Evolutionary conservation across 2,888 invertebrate genomes (phyloP).

Genomic region (Ernsta delagoae): DNA sequence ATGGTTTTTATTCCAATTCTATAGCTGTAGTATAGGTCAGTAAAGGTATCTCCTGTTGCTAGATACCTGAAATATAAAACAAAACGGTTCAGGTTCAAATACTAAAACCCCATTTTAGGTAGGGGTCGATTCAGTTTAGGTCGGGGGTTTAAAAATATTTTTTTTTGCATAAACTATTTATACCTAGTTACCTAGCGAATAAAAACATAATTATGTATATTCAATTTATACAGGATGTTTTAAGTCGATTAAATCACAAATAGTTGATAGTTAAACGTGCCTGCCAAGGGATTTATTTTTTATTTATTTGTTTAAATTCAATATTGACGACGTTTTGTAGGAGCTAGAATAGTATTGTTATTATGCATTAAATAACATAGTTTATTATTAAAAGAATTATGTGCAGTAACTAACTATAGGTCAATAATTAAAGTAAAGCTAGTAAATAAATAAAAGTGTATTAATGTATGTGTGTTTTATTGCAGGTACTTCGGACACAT

Average conservation of each 20-base stretch:
- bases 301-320: constrained; percentile 4
- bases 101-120: constrained; percentile 43
- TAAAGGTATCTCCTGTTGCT: constrained; percentile 46
- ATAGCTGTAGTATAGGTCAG: constrained; percentile 46
- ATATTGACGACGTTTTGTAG: constrained; percentile 4
- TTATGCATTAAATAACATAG: constrained; percentile 4
- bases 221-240: constrained; percentile 3
- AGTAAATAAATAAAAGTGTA: constrained; percentile 4
- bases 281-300: constrained; percentile 2
- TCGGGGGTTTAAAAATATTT: constrained; percentile 34
- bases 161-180: not conserved
- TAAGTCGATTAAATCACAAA: constrained; percentile 1
- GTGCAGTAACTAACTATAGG: constrained; percentile 4
- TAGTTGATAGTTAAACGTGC: constrained; percentile 4
- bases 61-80: constrained; percentile 45
- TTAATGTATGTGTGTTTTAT: constrained; percentile 8
- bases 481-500: constrained; percentile 39
- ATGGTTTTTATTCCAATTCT: constrained; percentile 47
- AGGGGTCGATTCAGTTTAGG: constrained; percentile 42
- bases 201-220: constrained; percentile 2
- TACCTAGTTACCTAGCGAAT: constrained; percentile 1
- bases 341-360: constrained; percentile 2
- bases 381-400: constrained; percentile 2
- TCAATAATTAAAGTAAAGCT: constrained; percentile 4
- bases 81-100: constrained; percentile 39